Percentiles rank a stretch among this genome's conserved stretches.
These are phyloP conservation scores for Virgularia gustaviana DNA, from an alignment of 92 coral and sea anemone genomes.

Conservation along the genomic window DNA sequence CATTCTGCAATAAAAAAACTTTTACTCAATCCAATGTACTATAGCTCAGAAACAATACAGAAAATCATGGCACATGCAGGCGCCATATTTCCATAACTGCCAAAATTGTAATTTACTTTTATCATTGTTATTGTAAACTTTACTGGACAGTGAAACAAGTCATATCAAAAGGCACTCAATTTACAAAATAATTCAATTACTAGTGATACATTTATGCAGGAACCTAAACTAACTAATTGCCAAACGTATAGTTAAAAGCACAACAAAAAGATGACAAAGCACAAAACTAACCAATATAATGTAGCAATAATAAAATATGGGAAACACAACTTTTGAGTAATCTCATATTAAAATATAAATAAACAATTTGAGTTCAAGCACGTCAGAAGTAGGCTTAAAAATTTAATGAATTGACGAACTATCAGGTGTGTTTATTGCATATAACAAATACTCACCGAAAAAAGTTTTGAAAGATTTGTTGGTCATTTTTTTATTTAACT, in stretches of 20 bases:
- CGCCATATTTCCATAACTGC: too few relatives aligned
- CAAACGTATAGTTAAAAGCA: too few relatives aligned
- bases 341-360: too few relatives aligned
- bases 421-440: too few relatives aligned
- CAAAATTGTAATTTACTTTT: too few relatives aligned
- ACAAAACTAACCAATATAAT: neutral
- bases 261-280: neutral
- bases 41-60: neutral
- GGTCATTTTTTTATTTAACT: slow-evolving; percentile 41
- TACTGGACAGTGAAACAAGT: too few relatives aligned
- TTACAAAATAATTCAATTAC: too few relatives aligned
- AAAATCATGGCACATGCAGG: neutral
- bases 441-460: slow-evolving; percentile 42
- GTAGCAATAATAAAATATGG: neutral
- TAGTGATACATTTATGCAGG: too few relatives aligned
- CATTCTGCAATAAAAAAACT: slow-evolving; percentile 50
- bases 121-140: too few relatives aligned
- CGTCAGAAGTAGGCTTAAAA: neutral
- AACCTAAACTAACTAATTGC: too few relatives aligned
- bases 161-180: too few relatives aligned
- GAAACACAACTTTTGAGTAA: neutral
- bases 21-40: neutral
- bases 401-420: neutral
- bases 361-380: neutral
- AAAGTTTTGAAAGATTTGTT: slow-evolving; percentile 48